A percentile compares a stretch with the other conserved stretches of the same genome.
Conservation (phyloP, 1,140 invertebrate genomes). For the Sminthurides bifidus region DNA sequence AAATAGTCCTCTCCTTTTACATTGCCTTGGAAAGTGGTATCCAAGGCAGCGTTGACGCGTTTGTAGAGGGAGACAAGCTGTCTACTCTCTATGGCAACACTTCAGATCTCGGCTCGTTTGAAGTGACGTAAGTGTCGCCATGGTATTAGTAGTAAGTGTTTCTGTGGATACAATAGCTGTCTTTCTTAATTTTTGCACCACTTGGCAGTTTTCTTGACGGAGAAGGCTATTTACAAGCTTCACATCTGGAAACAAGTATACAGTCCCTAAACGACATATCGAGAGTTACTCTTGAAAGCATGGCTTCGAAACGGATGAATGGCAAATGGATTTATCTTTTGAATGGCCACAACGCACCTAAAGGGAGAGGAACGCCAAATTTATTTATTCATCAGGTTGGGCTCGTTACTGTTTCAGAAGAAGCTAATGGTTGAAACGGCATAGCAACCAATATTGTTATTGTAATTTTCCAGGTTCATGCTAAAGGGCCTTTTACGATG, state of each 20-base stretch:
- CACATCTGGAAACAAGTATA: slow-evolving; percentile 15
- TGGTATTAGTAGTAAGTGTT: too few relatives aligned
- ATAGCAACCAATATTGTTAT: background rate
- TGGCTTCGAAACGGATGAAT: slow-evolving; percentile 8
- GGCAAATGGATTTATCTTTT: slow-evolving; percentile 14
- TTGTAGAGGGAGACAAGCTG: slow-evolving; percentile 43
- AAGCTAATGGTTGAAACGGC: too few relatives aligned
- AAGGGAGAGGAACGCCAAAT: slow-evolving; percentile 15
- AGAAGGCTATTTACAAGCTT: slow-evolving; percentile 10
- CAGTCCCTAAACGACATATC: slow-evolving; percentile 25
- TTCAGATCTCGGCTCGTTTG: too few relatives aligned
- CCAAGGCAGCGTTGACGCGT: slow-evolving; percentile 47
- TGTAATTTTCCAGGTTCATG: slow-evolving; percentile 44
- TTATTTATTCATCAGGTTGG: slow-evolving; percentile 21
- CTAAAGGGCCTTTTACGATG: slow-evolving; percentile 65
- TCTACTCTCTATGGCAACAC: slow-evolving; percentile 64
- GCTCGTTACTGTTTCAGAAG: too few relatives aligned
- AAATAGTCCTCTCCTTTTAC: slow-evolving; percentile 55
- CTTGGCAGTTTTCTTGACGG: slow-evolving; percentile 58
- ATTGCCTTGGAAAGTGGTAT: slow-evolving; percentile 58
- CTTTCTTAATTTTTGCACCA: too few relatives aligned
- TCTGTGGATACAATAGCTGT: too few relatives aligned
- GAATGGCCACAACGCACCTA: slow-evolving; percentile 5
- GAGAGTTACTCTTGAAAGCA: slow-evolving; percentile 7
- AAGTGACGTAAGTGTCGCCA: too few relatives aligned